A percentile compares a stretch with the other conserved stretches of the same genome.
Evolutionary conservation across 2,888 invertebrate species (phyloP).

Genomic region (Philopedon plagiatum): DNA sequence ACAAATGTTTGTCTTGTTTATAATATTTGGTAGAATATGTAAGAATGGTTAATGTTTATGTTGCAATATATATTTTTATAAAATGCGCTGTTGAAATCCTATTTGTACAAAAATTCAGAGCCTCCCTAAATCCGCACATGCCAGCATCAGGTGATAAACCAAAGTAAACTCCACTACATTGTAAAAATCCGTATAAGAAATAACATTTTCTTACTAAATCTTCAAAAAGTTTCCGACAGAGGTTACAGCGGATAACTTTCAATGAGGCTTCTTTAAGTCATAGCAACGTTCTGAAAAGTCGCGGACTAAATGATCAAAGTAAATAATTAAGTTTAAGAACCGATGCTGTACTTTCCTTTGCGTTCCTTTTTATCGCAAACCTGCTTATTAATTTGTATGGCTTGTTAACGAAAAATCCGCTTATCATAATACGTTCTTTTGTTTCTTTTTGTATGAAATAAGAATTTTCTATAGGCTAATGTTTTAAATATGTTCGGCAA

Average conservation of each 20-base stretch:
- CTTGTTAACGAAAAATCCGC: constrained; percentile 64
- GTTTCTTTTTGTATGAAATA: constrained; percentile 56
- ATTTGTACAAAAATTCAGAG: too few relatives aligned
- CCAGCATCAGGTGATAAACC: too few relatives aligned
- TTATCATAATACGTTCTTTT: constrained; percentile 62
- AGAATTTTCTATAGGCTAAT: constrained; percentile 32
- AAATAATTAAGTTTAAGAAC: constrained; percentile 59
- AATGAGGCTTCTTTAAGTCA: constrained; percentile 54
- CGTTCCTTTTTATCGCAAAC: constrained; percentile 57
- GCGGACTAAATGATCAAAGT: constrained; percentile 59
- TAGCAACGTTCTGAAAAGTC: constrained; percentile 41
- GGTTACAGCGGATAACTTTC: constrained; percentile 39
- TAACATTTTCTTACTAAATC: background rate
- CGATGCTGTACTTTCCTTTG: constrained; percentile 54
- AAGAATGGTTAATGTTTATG: too few relatives aligned
- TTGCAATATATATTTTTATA: too few relatives aligned
- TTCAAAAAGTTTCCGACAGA: background rate
- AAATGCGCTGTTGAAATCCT: too few relatives aligned
- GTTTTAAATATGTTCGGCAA: constrained; percentile 26
- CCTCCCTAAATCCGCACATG: too few relatives aligned
- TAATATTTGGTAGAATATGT: too few relatives aligned
- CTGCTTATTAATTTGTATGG: constrained; percentile 66
- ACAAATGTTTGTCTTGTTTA: too few relatives aligned
- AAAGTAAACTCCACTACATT: too few relatives aligned
- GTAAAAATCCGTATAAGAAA: background rate